These are phyloP conservation scores for Xestia rhomboidea DNA, from an alignment of 2,888 invertebrate species.

Conservation along the genomic window DNA sequence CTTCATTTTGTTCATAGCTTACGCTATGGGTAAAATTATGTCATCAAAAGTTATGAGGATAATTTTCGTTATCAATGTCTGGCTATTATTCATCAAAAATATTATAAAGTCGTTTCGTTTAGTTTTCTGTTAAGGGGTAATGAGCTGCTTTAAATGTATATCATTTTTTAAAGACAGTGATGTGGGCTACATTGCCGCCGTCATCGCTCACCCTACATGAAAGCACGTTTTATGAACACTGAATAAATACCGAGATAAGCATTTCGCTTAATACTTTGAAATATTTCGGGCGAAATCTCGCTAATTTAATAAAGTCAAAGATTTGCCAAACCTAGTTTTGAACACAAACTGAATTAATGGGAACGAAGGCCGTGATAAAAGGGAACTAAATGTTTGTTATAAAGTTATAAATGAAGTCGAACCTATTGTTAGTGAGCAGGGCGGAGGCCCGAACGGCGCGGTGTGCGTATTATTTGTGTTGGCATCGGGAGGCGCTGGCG, in stretches of 20 bases:
- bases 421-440: slow-evolving; percentile 53
- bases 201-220: neutral
- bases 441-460: slow-evolving; percentile 34
- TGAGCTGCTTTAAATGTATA: slow-evolving; percentile 27
- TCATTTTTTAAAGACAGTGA: slow-evolving; percentile 29
- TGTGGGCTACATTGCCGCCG: neutral
- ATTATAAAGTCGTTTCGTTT: slow-evolving; percentile 68
- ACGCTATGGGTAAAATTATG: slow-evolving; percentile 64
- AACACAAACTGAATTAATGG: slow-evolving; percentile 53
- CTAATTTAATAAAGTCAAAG: slow-evolving; percentile 52
- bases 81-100: slow-evolving; percentile 70
- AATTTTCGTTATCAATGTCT: slow-evolving; percentile 73
- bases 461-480: slow-evolving; percentile 58
- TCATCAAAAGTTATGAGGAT: slow-evolving; percentile 75
- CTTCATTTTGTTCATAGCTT: slow-evolving; percentile 69
- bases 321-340: slow-evolving; percentile 52
- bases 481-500: slow-evolving; percentile 66
- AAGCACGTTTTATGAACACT: slow-evolving; percentile 27
- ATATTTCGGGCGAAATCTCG: slow-evolving; percentile 40
- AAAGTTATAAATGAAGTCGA: slow-evolving; percentile 56
- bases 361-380: slow-evolving; percentile 55
- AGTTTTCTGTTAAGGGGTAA: slow-evolving; percentile 62
- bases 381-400: slow-evolving; percentile 55
- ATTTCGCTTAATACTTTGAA: slow-evolving; percentile 34
- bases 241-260: slow-evolving; percentile 25